Conservation (phyloP, 2,888 invertebrate genomes). For the Diploptera punctata region DNA sequence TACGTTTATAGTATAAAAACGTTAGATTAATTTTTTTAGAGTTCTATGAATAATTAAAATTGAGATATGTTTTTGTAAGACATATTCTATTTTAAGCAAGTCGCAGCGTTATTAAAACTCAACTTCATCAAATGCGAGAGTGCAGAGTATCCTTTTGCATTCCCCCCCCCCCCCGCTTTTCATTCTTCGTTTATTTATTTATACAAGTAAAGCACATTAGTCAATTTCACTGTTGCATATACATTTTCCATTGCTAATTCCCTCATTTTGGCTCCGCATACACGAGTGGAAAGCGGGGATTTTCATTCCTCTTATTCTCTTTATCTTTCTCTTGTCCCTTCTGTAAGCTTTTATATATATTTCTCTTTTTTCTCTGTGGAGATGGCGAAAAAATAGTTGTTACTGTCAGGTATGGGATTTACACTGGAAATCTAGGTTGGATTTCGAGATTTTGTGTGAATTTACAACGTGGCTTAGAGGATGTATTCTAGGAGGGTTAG, state of each 20-base stretch:
- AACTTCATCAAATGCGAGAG: neutral
- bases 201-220: constrained; percentile 21
- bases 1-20: too few relatives aligned
- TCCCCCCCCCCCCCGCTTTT: neutral
- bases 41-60: too few relatives aligned
- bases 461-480: constrained; percentile 36
- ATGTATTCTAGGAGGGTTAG: neutral
- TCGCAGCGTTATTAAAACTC: neutral
- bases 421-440: constrained; percentile 32
- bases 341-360: constrained; percentile 4
- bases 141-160: constrained; percentile 3
- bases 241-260: constrained; percentile 36
- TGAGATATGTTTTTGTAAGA: too few relatives aligned
- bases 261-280: constrained; percentile 21
- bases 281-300: neutral
- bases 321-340: constrained; percentile 3
- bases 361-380: neutral
- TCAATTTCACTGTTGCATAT: constrained; percentile 16
- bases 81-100: neutral
- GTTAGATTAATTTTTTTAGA: too few relatives aligned
- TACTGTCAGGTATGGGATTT: constrained; percentile 36
- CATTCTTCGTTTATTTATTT: constrained; percentile 32
- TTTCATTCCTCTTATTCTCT: constrained; percentile 5
- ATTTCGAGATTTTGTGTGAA: constrained; percentile 35
- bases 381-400: constrained; percentile 32